Conservation (phyloP, 2,888 invertebrate genomes). For the Neoitamus cyanurus region DNA sequence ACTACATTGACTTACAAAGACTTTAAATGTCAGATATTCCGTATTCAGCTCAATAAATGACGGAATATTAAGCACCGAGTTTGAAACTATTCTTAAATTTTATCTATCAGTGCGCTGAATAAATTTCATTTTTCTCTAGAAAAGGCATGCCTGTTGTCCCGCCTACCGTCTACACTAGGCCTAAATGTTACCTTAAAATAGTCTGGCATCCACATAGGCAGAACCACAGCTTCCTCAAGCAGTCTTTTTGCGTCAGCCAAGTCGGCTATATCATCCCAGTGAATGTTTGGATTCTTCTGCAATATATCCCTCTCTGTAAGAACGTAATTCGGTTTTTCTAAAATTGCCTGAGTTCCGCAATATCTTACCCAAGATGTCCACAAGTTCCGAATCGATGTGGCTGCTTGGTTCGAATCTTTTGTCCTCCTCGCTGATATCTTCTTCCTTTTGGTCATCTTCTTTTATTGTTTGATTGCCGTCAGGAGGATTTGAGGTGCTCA, state of each 20-base stretch:
- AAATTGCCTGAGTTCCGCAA: background rate
- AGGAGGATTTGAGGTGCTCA: background rate
- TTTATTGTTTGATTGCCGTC: conserved; percentile 65
- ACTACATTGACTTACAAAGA: too few species aligned
- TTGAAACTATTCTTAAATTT: too few species aligned
- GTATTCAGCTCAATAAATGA: too few species aligned
- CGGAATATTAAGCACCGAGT: too few species aligned
- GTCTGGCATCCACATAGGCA: conserved; percentile 98
- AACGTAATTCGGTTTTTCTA: background rate
- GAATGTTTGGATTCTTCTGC: conserved; percentile 95
- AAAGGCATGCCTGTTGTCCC: too few species aligned
- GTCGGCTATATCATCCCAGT: conserved; percentile 95
- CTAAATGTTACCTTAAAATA: conserved; percentile 84
- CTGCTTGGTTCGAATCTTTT: conserved; percentile 85
- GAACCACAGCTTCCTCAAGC: conserved; percentile 95
- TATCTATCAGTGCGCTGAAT: too few species aligned
- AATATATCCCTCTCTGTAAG: conserved; percentile 90
- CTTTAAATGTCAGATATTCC: too few species aligned
- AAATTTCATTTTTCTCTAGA: too few species aligned
- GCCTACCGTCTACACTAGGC: background rate
- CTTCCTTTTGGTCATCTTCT: conserved; percentile 75
- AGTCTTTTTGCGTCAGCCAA: conserved; percentile 88
- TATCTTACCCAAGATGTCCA: conserved; percentile 83
- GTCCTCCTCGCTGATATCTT: conserved; percentile 74
- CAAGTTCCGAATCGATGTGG: conserved; percentile 88